Evolutionary conservation across 2,797 vertebrate genomes (phyloP).

Genomic region (Eremophila alpestris): DNA sequence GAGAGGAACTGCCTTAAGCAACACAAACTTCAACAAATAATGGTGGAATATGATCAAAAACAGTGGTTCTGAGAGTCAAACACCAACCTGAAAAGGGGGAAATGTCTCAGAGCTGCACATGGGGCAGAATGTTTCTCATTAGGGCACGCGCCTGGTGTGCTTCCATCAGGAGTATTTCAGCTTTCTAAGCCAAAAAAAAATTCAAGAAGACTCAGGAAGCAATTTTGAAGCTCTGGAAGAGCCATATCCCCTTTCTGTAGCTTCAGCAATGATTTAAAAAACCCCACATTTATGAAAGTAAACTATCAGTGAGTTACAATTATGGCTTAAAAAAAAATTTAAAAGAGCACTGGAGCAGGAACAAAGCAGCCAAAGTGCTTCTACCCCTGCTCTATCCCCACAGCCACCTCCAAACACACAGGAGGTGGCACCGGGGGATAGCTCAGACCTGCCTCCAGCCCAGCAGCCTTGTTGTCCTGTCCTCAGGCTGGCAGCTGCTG

Average conservation of each 20-base stretch:
- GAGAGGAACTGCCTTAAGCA: constrained; percentile 80
- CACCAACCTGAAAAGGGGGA: constrained; percentile 67
- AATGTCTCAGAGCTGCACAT: constrained; percentile 51
- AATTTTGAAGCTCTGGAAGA: constrained; percentile 38
- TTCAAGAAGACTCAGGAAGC: constrained; percentile 23
- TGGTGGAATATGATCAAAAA: constrained; percentile 74
- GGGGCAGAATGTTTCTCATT: constrained; percentile 61
- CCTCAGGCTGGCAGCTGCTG: not conserved
- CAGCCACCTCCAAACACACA: not conserved
- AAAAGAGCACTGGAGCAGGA: not conserved
- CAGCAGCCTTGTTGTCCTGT: not conserved
- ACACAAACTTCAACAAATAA: constrained; percentile 74
- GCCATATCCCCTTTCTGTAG: not conserved
- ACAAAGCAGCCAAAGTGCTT: not conserved
- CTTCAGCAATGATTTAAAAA: not conserved
- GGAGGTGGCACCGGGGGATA: not conserved
- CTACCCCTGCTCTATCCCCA: not conserved
- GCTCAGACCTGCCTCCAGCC: not conserved
- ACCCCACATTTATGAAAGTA: not conserved
- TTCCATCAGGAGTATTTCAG: not conserved
- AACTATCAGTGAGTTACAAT: not conserved
- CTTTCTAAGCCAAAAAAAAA: constrained; percentile 2
- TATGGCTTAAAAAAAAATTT: not conserved
- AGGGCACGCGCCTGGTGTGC: not conserved
- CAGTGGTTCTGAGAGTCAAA: constrained; percentile 71